Percentiles rank a stretch among this genome's conserved stretches.
phyloP scores from a whole-genome alignment of 2,113 vertebrate species.

The Echinops telfairi region DNA sequence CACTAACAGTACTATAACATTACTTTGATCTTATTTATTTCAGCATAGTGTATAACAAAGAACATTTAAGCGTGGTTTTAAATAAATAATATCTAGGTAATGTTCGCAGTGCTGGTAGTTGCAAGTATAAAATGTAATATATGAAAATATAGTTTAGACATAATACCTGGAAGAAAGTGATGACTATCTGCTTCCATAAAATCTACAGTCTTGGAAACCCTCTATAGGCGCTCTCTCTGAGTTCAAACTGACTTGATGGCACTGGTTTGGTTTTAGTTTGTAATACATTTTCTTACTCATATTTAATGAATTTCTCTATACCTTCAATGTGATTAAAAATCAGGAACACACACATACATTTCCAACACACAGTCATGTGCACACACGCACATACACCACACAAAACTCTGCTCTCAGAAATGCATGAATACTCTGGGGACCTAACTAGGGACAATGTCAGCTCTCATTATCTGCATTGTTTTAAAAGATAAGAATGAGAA shows the following conservation, averaged over 20 bases:
- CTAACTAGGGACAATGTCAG: background rate
- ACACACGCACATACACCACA: background rate
- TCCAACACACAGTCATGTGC: background rate
- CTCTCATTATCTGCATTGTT: background rate
- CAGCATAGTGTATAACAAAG: background rate
- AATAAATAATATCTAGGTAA: no score
- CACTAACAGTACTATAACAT: background rate
- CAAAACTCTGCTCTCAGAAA: constrained; percentile 4
- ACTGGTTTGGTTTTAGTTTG: no score
- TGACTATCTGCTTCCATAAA: no score
- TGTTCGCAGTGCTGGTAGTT: no score
- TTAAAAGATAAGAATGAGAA: background rate
- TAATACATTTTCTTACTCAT: constrained; percentile 28
- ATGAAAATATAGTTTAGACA: no score
- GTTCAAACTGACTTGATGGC: no score
- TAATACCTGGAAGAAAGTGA: no score
- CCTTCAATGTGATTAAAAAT: background rate
- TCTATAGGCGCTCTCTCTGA: no score
- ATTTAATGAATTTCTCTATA: background rate
- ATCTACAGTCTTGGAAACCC: no score
- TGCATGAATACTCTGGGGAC: background rate
- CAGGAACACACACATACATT: background rate
- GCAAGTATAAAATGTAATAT: no score
- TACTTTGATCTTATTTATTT: constrained; percentile 22
- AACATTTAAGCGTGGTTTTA: no score